Conservation (phyloP, 92 coral and sea anemone genomes). For the Epizoanthus scotinus region DNA sequence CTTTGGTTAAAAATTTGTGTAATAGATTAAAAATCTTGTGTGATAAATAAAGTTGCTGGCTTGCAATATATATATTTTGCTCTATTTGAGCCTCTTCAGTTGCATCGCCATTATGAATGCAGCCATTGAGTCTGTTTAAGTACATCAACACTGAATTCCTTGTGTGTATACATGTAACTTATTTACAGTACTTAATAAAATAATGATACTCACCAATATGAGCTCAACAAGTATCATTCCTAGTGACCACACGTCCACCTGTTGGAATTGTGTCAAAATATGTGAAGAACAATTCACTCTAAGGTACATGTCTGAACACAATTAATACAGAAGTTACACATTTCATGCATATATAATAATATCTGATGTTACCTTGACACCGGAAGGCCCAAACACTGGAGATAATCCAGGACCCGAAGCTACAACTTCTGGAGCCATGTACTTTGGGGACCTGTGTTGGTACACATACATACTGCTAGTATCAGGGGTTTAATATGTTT, state of each 20-base stretch:
- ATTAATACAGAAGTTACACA: no score
- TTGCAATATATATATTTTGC: no score
- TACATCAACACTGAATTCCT: no score
- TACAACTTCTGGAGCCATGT: constrained; percentile 91
- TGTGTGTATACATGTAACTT: no score
- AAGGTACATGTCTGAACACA: no score
- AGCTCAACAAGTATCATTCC: constrained; percentile 86
- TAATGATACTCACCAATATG: constrained; percentile 63
- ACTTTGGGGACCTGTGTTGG: constrained; percentile 36
- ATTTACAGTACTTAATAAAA: neutral
- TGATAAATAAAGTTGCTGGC: no score
- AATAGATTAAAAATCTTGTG: no score
- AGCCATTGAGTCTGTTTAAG: no score
- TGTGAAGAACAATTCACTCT: neutral
- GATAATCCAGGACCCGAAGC: constrained; percentile 82
- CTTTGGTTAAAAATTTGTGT: no score
- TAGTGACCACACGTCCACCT: constrained; percentile 97
- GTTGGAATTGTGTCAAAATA: neutral
- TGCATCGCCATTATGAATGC: no score
- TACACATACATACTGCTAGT: neutral
- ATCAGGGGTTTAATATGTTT: neutral
- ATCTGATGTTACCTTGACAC: constrained; percentile 71
- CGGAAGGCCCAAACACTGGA: constrained; percentile 83
- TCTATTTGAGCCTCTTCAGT: no score
- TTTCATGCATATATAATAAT: neutral